Base-by-base conservation (phyloP, 1,140 invertebrate species). In the Bactericera cockerelli region DNA sequence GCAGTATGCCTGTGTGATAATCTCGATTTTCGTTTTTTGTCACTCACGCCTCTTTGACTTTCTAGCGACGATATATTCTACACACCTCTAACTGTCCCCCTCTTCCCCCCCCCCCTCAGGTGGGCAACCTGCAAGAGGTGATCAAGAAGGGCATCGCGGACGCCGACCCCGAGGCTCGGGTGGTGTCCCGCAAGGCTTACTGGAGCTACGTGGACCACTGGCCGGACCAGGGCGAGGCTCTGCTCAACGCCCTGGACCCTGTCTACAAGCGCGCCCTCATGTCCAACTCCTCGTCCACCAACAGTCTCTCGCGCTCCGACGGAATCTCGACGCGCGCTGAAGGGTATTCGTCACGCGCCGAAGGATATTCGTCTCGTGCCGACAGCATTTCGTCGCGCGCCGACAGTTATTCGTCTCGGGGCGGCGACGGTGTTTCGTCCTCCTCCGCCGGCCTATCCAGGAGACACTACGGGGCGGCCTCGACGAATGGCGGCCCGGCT, bases 201-300 rank as follows among this genome's bases (percentile, higher is more conserved):
- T 89, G 88, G 81, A 82, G 82, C 36, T 97, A 95, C 74, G 82
- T 86, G 58, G 81, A 86, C 19, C 87, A 93, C 67, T 98, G 96
- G 71, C 89, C 89, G 0, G 85, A 89, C 22, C 82, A 90, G 65
- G 93, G 91, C 1, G 93, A 97, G 63, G 74, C 76, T 26, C 74
- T 98, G 53, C 81, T 95, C 62, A 81, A 83, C 28, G 81, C 81
- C 0, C 74, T 98, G 26, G 94, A 98, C 68, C 73, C 81, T 1
- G 80, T 81, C 2, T 91, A 92, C 61, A 88, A 95, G 73, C 80
- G 87, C 61, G 81, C 87, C 59, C 69, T 97, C 8, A 64, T 72
- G 56, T 74, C 71, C 8, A 70, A 68, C 67, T 67, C 72, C 62
- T 66, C 66, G 55, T 66, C 66, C n/a, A 58, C 57, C 61, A 24